Evolutionary conservation across 1,140 invertebrate species (phyloP), one percentile per base, ranked within the genome.

Genomic region (Cotesia chilonis): DNA sequence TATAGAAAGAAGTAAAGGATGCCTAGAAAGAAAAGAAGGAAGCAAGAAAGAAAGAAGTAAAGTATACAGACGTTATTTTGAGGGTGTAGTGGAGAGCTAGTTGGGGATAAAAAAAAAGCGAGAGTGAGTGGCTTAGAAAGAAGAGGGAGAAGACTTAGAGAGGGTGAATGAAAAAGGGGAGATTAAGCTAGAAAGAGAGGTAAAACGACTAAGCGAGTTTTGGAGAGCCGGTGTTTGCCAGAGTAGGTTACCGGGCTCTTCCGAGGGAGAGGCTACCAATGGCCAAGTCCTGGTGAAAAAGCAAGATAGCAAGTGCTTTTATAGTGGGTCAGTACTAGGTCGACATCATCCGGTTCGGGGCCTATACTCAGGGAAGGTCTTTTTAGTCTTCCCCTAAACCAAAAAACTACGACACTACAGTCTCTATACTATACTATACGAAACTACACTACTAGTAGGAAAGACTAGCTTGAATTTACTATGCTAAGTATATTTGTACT

Each of bases 301-400:
- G 81, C 75, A 85, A 76, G 83, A 85, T 55, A 76, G 84, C 84
- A 85, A 86, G 85, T 85, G 84, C 81, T 82, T 86, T 86, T 85
- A 87, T 87, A 86, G 83, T 87, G 85, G 85, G 85, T 87, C 85
- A 87, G 82, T 84, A 83, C 82, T 84, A 83, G 83, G 59, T 65
- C 69, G 69, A 60, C 65, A 76, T 73, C 83, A 84, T 79, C 83
- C 79, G 81, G 81, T 80, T 68, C 47, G 66, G 73, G 66, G 54
- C 70, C 28, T 28, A 28, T 1, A 28, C 28, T 28, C 69, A 55
- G 47, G 70, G 63, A 71, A 77, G 76, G 76, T 71, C 76, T 77
- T 71, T 74, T 36, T 17, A 38, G 75, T 72, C 66, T 71, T 76
- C 74, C 80, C 82, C 79, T 80, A 76, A 71, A 57, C 60, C 69